phyloP scores from a whole-genome alignment of 2,113 vertebrate species.

The Mirounga angustirostris region DNA sequence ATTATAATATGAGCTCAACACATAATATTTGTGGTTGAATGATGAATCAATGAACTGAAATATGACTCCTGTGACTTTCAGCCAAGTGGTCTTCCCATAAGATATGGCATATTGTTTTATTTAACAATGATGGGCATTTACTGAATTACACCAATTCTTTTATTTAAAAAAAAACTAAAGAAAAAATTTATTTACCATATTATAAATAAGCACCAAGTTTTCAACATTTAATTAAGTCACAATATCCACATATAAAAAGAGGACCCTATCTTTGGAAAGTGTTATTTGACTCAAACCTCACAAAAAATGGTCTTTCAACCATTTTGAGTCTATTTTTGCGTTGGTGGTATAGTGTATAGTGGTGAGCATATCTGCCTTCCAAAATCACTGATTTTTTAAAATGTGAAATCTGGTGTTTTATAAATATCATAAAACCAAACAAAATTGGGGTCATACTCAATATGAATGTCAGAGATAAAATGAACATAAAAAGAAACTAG shows the following conservation, averaged over 20 bases:
- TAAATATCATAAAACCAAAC: neutral
- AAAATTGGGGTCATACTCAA: neutral
- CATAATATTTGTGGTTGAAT: slow-evolving; percentile 1
- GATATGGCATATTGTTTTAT: neutral
- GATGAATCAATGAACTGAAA: neutral
- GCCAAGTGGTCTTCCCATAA: neutral
- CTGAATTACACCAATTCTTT: neutral
- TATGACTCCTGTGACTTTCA: neutral
- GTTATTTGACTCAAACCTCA: slow-evolving; percentile 51
- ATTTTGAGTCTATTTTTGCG: no score
- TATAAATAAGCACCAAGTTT: slow-evolving; percentile 41
- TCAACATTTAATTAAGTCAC: slow-evolving; percentile 32
- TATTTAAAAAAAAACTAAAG: neutral
- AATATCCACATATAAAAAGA: slow-evolving; percentile 38
- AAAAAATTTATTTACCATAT: neutral
- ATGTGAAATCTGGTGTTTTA: slow-evolving; percentile 13
- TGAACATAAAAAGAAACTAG: neutral
- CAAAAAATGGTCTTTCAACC: neutral
- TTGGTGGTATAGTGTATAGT: no score
- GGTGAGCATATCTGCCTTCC: no score
- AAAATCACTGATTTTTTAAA: neutral
- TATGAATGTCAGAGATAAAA: neutral
- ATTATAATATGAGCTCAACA: no score
- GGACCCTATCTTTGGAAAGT: neutral
- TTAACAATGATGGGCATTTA: neutral